Percentiles rank a stretch among this genome's conserved stretches.
Conservation (phyloP, 2,888 invertebrate genomes). For the Meteorus colon region DNA sequence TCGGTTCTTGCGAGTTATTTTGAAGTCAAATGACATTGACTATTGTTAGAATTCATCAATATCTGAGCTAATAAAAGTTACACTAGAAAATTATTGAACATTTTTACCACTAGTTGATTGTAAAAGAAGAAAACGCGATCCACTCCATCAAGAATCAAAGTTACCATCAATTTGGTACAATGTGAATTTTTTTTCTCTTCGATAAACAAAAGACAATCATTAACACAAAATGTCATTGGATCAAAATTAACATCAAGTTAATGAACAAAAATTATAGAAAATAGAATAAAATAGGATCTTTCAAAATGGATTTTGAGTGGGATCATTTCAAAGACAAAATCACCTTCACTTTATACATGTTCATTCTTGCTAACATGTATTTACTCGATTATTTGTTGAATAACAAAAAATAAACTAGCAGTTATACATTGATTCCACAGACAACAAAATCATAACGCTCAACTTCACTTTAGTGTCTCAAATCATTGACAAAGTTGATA, state of each 20-base stretch:
- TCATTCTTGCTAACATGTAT: conserved; percentile 41
- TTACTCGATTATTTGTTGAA: conserved; percentile 31
- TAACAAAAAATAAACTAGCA: conserved; percentile 7
- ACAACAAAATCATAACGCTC: no score
- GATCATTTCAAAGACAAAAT: conserved; percentile 48
- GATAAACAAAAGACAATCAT: background rate
- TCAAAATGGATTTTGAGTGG: conserved; percentile 46
- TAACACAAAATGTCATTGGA: background rate
- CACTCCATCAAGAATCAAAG: background rate
- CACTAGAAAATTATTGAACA: no score
- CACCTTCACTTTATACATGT: conserved; percentile 45
- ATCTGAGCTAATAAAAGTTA: no score
- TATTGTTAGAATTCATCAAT: no score
- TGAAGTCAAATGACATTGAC: no score
- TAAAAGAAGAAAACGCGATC: no score
- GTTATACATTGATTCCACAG: background rate
- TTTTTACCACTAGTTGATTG: no score
- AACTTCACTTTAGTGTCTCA: no score
- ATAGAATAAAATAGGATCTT: background rate
- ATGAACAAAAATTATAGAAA: background rate
- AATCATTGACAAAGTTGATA: background rate
- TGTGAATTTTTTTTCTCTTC: background rate
- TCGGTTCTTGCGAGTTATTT: no score
- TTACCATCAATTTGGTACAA: background rate
- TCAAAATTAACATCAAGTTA: background rate